These are phyloP conservation scores for Sisyra terminalis DNA, from an alignment of 2,888 invertebrate genomes.

Conservation along the genomic window DNA sequence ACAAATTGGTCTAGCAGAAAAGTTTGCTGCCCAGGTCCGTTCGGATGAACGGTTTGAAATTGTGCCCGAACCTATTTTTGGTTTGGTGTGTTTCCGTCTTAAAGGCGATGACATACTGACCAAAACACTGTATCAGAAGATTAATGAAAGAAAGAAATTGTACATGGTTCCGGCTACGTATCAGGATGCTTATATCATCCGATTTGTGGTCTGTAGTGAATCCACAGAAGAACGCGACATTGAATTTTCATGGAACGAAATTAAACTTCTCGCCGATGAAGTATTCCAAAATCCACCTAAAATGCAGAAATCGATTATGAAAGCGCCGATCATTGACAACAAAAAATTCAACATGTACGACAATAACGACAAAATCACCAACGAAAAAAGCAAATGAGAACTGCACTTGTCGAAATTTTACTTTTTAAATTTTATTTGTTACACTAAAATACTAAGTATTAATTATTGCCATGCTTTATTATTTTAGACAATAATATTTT, in stretches of 20 bases:
- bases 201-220: constrained; percentile 71
- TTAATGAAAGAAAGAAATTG: constrained; percentile 60
- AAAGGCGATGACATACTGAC: constrained; percentile 56
- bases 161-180: constrained; percentile 67
- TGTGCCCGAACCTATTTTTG: constrained; percentile 52
- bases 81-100: constrained; percentile 79
- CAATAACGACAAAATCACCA: no score
- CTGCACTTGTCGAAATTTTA: no score
- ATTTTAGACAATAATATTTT: no score
- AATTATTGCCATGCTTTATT: no score
- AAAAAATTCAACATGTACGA: no score
- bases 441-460: no score
- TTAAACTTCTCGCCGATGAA: constrained; percentile 37
- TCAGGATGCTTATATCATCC: constrained; percentile 48
- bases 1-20: constrained; percentile 55
- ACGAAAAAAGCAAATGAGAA: no score
- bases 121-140: constrained; percentile 47
- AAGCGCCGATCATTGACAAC: no score
- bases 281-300: constrained; percentile 13
- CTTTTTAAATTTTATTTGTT: no score
- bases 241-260: constrained; percentile 55
- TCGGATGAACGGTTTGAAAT: constrained; percentile 67
- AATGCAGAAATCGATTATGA: no score
- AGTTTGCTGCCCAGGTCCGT: constrained; percentile 56
- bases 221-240: constrained; percentile 54